These are phyloP conservation scores for Amazona guildingii DNA, from an alignment of 2,113 vertebrate species.

Conservation along the genomic window DNA sequence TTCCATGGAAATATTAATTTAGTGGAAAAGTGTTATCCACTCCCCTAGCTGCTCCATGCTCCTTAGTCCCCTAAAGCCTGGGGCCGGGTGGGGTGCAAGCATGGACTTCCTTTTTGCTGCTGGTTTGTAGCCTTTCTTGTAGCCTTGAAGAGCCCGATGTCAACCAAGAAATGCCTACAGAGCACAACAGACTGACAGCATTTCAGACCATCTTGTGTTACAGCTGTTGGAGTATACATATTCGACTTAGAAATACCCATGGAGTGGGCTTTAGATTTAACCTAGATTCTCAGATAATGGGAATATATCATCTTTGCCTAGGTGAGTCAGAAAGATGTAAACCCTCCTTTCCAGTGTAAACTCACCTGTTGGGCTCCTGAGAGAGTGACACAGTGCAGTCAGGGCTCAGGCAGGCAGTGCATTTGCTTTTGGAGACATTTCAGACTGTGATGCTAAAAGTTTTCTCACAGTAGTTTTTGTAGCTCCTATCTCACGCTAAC, in stretches of 20 bases:
- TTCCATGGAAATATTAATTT: neutral
- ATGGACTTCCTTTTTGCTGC: neutral
- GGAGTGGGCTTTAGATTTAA: neutral
- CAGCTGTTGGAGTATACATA: neutral
- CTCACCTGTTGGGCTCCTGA: neutral
- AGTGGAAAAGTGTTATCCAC: neutral
- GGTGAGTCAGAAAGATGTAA: neutral
- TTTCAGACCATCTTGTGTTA: neutral
- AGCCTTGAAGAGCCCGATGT: neutral
- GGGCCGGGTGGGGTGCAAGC: neutral
- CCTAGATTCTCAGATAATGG: neutral
- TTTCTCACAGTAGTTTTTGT: neutral
- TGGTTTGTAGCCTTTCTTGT: neutral
- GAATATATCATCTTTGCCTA: neutral
- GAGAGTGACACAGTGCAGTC: neutral
- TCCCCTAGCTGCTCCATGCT: neutral
- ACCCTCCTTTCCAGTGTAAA: neutral
- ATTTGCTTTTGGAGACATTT: neutral
- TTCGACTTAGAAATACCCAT: neutral
- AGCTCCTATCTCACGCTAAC: neutral
- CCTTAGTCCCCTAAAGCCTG: neutral
- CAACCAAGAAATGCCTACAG: neutral
- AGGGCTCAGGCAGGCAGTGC: fast-evolving
- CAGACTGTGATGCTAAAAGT: neutral
- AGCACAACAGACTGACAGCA: neutral